phyloP scores from a whole-genome alignment of 2,888 invertebrate species.

The Mimumesa dahlbomi region DNA sequence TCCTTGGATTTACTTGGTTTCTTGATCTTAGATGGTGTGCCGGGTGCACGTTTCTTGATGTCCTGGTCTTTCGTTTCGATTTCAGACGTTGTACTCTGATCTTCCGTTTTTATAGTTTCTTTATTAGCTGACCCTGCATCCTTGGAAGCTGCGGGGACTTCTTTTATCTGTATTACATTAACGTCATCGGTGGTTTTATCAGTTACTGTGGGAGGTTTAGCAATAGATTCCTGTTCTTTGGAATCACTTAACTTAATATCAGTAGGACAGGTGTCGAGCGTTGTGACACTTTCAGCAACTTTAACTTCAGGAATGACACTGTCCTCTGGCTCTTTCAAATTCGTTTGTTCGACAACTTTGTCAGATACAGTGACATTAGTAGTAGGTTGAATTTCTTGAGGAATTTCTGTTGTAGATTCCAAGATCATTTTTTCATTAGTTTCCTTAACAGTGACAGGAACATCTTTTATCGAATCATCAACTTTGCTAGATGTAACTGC shows the following conservation, averaged over 20 bases:
- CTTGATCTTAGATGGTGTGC: slow-evolving; percentile 18
- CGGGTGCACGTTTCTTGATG: slow-evolving; percentile 48
- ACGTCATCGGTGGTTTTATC: slow-evolving; percentile 43
- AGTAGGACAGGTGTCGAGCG: too few relatives aligned
- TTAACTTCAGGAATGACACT: too few relatives aligned
- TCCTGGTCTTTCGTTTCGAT: neutral
- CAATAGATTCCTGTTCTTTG: too few relatives aligned
- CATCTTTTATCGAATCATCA: too few relatives aligned
- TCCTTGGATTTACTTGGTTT: slow-evolving; percentile 33
- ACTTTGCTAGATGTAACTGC: too few relatives aligned
- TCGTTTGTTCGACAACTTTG: neutral
- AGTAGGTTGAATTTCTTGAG: too few relatives aligned
- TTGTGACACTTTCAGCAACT: too few relatives aligned
- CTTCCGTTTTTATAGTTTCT: slow-evolving; percentile 41
- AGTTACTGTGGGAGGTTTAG: too few relatives aligned
- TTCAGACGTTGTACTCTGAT: neutral
- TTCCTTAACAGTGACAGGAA: too few relatives aligned
- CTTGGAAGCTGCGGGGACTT: neutral
- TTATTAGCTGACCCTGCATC: neutral
- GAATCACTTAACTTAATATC: too few relatives aligned
- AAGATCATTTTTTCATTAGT: too few relatives aligned
- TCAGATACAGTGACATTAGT: neutral
- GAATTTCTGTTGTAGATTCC: too few relatives aligned
- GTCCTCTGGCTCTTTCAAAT: neutral
- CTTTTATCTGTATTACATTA: slow-evolving; percentile 56